Percentiles rank a stretch among this genome's conserved stretches.
Conservation (phyloP, 2,113 vertebrate species). For the Nanorana parkeri region DNA sequence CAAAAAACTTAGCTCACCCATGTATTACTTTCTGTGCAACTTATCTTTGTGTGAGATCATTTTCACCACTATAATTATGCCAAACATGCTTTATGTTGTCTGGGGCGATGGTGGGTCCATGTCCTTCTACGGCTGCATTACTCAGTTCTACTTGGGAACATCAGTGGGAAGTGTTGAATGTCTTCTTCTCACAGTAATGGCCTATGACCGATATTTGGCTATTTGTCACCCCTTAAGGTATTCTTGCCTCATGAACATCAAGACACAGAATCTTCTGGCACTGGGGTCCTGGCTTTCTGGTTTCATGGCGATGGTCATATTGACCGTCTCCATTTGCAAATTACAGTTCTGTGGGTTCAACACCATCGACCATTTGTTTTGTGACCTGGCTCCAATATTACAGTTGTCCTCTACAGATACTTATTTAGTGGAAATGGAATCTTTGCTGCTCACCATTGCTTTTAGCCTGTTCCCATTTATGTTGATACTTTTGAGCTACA, state of each 20-base stretch:
- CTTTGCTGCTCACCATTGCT: background rate
- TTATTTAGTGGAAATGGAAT: background rate
- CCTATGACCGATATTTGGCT: too few species aligned
- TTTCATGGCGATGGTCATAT: background rate
- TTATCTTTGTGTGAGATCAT: background rate
- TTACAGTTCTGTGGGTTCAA: conserved; percentile 39
- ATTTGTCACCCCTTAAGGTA: too few species aligned
- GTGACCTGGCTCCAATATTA: conserved; percentile 63
- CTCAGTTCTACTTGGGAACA: background rate
- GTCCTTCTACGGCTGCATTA: background rate
- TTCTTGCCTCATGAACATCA: too few species aligned
- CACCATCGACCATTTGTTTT: conserved; percentile 63
- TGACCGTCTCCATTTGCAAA: background rate
- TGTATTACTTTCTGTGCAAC: background rate
- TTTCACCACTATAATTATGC: background rate
- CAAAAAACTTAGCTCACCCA: too few species aligned
- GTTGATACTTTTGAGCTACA: background rate
- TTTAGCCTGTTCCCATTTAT: background rate
- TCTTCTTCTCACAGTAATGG: too few species aligned
- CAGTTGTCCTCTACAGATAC: conserved; percentile 61
- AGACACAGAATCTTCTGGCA: background rate
- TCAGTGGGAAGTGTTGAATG: background rate
- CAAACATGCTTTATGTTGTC: background rate
- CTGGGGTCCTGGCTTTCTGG: background rate
- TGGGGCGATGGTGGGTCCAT: background rate